phyloP scores from a whole-genome alignment of 2,888 invertebrate genomes.

The Callyntrura guangdongensis region DNA sequence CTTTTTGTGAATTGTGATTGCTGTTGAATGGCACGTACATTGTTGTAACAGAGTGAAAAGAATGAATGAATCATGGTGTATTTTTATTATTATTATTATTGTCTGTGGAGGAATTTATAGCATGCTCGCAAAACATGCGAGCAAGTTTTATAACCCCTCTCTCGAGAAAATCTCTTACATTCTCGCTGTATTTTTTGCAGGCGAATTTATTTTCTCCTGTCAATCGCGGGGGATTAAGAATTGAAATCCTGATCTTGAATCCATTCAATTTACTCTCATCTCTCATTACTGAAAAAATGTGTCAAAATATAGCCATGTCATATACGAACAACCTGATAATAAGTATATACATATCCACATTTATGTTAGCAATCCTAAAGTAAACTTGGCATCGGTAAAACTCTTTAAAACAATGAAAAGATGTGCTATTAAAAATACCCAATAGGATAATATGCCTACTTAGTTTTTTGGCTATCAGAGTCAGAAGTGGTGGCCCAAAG shows the following conservation, averaged over 20 bases:
- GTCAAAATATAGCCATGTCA: not conserved
- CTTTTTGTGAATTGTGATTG: conserved; percentile 10
- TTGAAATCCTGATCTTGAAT: not conserved
- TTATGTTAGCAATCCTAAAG: no score
- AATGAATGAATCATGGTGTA: conserved; percentile 14
- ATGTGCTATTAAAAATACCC: no score
- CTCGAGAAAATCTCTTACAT: not conserved
- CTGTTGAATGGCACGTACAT: not conserved
- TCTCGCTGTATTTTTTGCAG: no score
- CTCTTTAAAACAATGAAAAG: no score
- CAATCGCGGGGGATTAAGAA: not conserved
- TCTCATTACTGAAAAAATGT: not conserved
- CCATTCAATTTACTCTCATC: not conserved
- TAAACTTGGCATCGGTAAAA: no score
- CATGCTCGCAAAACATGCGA: conserved; percentile 27
- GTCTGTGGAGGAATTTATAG: not conserved
- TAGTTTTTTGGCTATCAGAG: no score
- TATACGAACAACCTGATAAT: no score
- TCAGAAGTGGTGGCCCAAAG: no score
- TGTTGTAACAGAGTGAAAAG: not conserved
- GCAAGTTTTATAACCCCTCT: conserved; percentile 7
- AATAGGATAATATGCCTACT: no score
- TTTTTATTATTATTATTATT: not conserved
- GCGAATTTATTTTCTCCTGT: not conserved
- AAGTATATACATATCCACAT: no score